A percentile compares a stretch with the other conserved stretches of the same genome.
Evolutionary conservation across 2,797 vertebrate species (phyloP).

Genomic region (Acrossocheilus fasciatus): DNA sequence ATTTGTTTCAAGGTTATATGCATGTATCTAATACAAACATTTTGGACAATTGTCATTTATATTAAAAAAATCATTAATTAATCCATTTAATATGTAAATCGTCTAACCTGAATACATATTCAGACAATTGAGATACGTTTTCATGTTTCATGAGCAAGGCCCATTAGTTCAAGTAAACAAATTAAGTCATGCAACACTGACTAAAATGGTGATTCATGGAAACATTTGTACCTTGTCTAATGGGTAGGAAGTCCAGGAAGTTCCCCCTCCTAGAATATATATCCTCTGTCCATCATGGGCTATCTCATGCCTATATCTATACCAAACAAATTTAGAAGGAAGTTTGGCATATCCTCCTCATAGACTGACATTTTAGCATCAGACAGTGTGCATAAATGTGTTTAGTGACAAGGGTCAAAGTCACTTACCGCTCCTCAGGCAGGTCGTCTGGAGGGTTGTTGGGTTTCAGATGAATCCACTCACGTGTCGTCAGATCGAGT

Average conservation of each 20-base stretch:
- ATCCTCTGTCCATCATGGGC: conserved; percentile 95
- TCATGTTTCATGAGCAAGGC: neutral
- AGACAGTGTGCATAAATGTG: neutral
- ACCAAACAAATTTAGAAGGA: conserved; percentile 27
- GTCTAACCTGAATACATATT: neutral
- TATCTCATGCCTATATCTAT: conserved; percentile 97
- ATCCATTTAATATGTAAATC: neutral
- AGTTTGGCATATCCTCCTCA: neutral
- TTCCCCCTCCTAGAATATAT: conserved; percentile 97
- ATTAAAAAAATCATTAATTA: neutral
- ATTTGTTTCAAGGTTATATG: conserved; percentile 98
- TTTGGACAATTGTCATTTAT: neutral
- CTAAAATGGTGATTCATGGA: neutral
- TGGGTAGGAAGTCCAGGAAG: conserved; percentile 97
- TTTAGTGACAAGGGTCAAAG: neutral
- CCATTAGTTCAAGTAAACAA: neutral
- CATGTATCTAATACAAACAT: conserved; percentile 85
- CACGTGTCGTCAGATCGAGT: conserved; percentile 93
- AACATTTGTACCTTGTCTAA: conserved; percentile 89
- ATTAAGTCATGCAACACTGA: neutral
- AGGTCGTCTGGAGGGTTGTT: conserved; percentile 95
- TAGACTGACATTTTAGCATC: neutral
- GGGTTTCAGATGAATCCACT: conserved; percentile 96
- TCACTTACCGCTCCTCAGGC: conserved; percentile 90
- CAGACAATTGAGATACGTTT: neutral